These are phyloP conservation scores for Paradisaea rubra DNA, from an alignment of 2,113 vertebrate genomes.

Conservation along the genomic window DNA sequence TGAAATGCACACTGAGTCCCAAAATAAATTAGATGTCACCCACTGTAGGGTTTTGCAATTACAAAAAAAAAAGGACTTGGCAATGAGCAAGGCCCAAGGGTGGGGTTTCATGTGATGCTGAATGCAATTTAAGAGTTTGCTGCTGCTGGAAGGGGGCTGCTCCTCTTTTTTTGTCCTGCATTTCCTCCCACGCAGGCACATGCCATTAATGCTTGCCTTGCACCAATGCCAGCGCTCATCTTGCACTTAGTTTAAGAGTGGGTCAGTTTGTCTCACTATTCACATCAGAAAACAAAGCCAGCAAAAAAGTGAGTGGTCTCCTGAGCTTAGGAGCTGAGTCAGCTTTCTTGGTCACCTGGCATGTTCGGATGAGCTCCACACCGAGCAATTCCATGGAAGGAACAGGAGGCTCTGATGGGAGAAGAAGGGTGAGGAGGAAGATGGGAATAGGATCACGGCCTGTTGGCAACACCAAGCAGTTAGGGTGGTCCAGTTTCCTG, in stretches of 20 bases:
- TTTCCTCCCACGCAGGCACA: neutral
- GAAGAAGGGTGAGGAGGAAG: neutral
- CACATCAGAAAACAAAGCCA: neutral
- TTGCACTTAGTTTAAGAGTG: neutral
- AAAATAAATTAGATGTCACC: conserved; percentile 14
- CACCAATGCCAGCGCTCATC: neutral
- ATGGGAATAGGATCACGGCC: neutral
- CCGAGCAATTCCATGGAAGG: neutral
- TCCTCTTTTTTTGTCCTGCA: neutral
- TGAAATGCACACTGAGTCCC: neutral
- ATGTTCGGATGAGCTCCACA: neutral
- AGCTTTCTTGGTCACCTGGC: neutral
- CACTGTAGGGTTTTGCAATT: neutral
- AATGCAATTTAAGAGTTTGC: neutral
- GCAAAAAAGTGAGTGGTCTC: neutral
- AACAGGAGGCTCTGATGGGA: neutral
- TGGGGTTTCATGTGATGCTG: neutral
- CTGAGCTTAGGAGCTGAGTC: neutral
- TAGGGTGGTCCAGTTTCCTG: neutral
- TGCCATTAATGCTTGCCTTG: neutral
- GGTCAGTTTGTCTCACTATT: neutral
- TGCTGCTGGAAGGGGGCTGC: neutral
- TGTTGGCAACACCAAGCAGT: neutral
- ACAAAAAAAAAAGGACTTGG: neutral
- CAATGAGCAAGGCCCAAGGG: neutral